Base-by-base conservation (phyloP, 2,113 vertebrate genomes). In the Tenrec ecaudatus region DNA sequence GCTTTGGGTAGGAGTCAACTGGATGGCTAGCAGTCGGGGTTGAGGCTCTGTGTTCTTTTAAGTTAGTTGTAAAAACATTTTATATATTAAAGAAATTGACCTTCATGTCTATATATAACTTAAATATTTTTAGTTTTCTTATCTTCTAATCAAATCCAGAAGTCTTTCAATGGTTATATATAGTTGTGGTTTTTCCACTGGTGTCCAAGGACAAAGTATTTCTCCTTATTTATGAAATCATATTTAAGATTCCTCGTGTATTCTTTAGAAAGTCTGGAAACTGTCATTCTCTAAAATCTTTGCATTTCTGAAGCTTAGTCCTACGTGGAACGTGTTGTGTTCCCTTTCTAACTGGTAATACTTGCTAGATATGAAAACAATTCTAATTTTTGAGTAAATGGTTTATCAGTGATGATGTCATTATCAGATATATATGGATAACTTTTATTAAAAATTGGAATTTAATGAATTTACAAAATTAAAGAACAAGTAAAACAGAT, bases 381-480 rank as follows among this genome's bases (percentile, higher is more conserved):
- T 89, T 64, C 91, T 91, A 60, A 36, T 69, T 91, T 86, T 87
- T 82, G 78, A 79, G 33, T 92, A 75, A 36, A 12, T 89, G 75
- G 27, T 89, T 89, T 92, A 47, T 90, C 92, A 83, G 31, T 78
- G 29, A 64, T 19, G 89, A 92, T 92, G 43, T 16, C 81, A 77
- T 12, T 87, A 75, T 82, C 40, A 66, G 38, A 86, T 31, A 15
- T 75, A 57, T 57, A 47, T 71, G 15, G 27, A 36, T 73, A 76
- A 19, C 43, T 78, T 88, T 86, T 91, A 68, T 58, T 66, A 92
- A 86, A 64, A 77, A 75, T 19, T 89, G 60, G 66, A 85, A 94
- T 71, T 88, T 76, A 86, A 71, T 82, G n/a, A 80, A 25, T 20
- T 90, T 73, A 90, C 43, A 82, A 94, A 90, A 87, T 83, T 43